Base-by-base conservation (phyloP, 2,888 invertebrate genomes). In the Drosophila nr. medialis region DNA sequence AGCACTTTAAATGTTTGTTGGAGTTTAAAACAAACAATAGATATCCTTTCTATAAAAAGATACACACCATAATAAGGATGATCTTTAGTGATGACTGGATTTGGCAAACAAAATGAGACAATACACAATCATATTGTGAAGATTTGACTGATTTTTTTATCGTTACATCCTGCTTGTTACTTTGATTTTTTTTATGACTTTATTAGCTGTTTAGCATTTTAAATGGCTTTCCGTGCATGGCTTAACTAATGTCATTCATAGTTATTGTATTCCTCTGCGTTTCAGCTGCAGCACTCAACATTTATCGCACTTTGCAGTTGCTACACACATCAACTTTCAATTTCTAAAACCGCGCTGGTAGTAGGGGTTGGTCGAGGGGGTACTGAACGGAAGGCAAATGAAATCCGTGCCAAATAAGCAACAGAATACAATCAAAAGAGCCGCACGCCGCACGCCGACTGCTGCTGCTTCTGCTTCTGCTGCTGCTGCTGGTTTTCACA, bases 401-500 rank as follows among this genome's bases (percentile, higher is more conserved):
- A 76, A 80, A 80, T 80, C 79, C 79, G 81, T 81, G 81, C 76
- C 80, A 80, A 80, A 79, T 71, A 81, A 75, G 79, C 71, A 76
- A 79, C 76, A 76, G 76, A 76, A 72, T 72, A 78, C 64, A 78
- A 78, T 72, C 72, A 79, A 79, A 72, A 79, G 77, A 55, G 75
- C 64, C 60, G 32, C 76, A 64, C 45, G 75, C 64, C 60, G 32
- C 76, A 64, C 45, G 70, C 62, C 67, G 49, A 64, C 38, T 29
- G 69, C 15, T 54, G 24, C 36, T 36, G 36, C 15, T 53, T 6
- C 34, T 53, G 29, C 78, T 67, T 63, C 70, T 58, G 50, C 56
- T 67, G 21, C 30, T 30, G 15, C 79, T 68, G 65, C 72, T 64
- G 59, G 51, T 77, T 64, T 80, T 81, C 73, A 79, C 81, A 79